Conservation (phyloP, 2,113 vertebrate species). For the Psephotus haematonotus region DNA sequence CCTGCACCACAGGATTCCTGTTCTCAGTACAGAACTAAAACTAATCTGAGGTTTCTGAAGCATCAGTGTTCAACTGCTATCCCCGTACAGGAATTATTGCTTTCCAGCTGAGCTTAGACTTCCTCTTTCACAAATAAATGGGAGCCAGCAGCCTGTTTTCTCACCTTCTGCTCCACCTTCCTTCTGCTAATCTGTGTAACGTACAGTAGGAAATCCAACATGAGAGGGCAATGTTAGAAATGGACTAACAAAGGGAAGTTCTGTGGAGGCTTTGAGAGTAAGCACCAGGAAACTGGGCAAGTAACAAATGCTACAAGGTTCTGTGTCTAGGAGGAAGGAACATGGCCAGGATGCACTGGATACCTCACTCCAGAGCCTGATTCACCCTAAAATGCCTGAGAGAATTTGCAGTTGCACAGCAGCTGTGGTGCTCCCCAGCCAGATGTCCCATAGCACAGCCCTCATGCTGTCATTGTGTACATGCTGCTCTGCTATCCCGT, state of each 20-base stretch:
- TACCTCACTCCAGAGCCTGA: background rate
- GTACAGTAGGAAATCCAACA: background rate
- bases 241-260: background rate
- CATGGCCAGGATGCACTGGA: background rate
- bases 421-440: background rate
- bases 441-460: background rate
- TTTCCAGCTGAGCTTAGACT: background rate
- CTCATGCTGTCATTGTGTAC: rapidly evolving
- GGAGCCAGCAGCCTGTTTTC: background rate
- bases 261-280: background rate
- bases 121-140: background rate
- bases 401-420: background rate
- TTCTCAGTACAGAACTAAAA: background rate
- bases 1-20: background rate
- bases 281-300: background rate
- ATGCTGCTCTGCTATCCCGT: rapidly evolving
- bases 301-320: background rate
- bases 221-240: background rate
- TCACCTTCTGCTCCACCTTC: background rate
- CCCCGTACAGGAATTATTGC: background rate
- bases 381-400: background rate
- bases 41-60: background rate
- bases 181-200: background rate
- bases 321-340: background rate
- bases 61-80: background rate